These are phyloP conservation scores for Macrobrachium nipponense DNA, from an alignment of 1,140 invertebrate species.

Conservation along the genomic window DNA sequence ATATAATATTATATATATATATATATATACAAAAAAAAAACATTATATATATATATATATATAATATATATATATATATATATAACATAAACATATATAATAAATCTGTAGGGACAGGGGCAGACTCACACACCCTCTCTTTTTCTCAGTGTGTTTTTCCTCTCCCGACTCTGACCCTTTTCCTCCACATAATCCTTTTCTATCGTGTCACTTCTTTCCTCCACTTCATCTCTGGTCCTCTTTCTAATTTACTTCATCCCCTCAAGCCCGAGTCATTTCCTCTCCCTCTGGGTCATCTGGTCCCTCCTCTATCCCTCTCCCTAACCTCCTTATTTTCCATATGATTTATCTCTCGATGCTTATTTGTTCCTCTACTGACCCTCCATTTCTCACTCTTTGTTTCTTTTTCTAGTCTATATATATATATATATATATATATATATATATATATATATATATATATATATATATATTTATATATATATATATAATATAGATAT, in stretches of 20 bases:
- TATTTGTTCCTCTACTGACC: background rate
- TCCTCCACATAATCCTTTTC: background rate
- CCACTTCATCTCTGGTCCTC: background rate
- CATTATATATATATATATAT: slow-evolving; percentile 19
- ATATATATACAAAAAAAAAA: slow-evolving; percentile 15
- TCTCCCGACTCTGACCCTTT: background rate
- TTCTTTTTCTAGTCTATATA: no score
- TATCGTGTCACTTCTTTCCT: background rate
- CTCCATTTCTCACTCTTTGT: background rate
- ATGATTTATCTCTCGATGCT: no score
- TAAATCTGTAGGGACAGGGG: no score
- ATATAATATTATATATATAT: slow-evolving; percentile 14
- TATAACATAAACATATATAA: slow-evolving; percentile 10
- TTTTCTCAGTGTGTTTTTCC: no score
- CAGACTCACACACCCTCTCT: no score
- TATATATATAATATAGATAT: no score
- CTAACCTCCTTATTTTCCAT: background rate
- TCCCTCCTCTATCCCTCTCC: background rate
- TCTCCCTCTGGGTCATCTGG: background rate
- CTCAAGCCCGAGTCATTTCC: background rate
- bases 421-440: no score
- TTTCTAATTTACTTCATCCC: background rate
- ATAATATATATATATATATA: slow-evolving; percentile 18
- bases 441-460: no score
- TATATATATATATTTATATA: no score